A percentile compares a stretch with the other conserved stretches of the same genome.
phyloP scores from a whole-genome alignment of 2,888 invertebrate genomes.

The Ganaspis brasiliensis region DNA sequence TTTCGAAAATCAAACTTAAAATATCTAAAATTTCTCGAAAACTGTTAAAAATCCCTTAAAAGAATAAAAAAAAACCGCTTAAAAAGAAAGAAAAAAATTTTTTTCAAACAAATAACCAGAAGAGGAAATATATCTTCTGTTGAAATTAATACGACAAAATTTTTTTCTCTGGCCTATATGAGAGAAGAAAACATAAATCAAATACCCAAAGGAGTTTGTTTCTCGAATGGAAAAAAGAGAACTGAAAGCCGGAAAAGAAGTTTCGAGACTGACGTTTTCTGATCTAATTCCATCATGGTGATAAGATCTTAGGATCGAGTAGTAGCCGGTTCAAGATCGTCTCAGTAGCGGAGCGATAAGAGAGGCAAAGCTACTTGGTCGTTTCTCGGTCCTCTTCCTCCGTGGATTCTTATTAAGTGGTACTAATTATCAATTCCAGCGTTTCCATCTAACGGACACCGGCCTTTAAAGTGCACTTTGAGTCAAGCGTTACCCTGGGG shows the following conservation, averaged over 20 bases:
- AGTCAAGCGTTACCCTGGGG: constrained; percentile 50
- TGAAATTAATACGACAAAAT: too few relatives aligned
- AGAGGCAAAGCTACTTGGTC: constrained; percentile 43
- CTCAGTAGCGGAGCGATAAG: constrained; percentile 45
- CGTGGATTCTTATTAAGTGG: constrained; percentile 42
- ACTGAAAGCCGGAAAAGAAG: constrained; percentile 35
- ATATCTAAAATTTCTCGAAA: too few relatives aligned
- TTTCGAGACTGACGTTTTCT: constrained; percentile 22
- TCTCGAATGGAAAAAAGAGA: neutral
- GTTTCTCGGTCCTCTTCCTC: constrained; percentile 38
- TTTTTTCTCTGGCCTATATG: too few relatives aligned
- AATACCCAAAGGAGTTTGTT: neutral
- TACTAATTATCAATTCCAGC: constrained; percentile 45
- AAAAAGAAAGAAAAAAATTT: too few relatives aligned
- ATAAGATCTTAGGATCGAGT: constrained; percentile 31
- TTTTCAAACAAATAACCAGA: too few relatives aligned
- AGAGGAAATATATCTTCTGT: too few relatives aligned
- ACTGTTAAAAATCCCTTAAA: too few relatives aligned
- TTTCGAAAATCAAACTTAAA: neutral
- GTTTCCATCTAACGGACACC: constrained; percentile 48
- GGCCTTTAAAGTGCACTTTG: neutral
- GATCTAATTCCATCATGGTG: constrained; percentile 32
- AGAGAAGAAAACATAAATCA: too few relatives aligned
- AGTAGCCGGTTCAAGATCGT: constrained; percentile 29
- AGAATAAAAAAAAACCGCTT: too few relatives aligned